phyloP scores from a whole-genome alignment of 2,888 invertebrate genomes.

The Amitus sp. region DNA sequence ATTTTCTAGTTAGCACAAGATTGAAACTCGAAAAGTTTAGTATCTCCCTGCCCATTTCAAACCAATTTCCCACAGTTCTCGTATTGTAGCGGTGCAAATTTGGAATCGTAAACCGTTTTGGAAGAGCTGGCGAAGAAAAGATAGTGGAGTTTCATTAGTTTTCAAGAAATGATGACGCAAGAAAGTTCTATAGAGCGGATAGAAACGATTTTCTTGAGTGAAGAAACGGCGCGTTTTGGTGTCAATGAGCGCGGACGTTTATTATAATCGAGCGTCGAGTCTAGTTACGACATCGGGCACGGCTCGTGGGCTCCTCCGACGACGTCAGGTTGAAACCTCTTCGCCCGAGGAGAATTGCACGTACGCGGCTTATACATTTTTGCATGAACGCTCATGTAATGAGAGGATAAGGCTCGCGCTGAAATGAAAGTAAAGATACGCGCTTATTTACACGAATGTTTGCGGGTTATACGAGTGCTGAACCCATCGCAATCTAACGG shows the following conservation, averaged over 20 bases:
- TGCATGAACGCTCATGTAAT: conserved; percentile 5
- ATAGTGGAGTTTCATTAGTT: too few relatives aligned
- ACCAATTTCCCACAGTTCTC: too few relatives aligned
- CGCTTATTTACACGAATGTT: conserved; percentile 17
- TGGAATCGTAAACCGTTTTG: too few relatives aligned
- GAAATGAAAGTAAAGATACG: conserved; percentile 20
- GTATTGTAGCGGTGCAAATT: too few relatives aligned
- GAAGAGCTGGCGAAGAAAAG: too few relatives aligned
- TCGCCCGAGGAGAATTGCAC: not conserved
- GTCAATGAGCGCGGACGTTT: conserved; percentile 1
- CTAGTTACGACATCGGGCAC: conserved; percentile 5
- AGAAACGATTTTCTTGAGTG: not conserved
- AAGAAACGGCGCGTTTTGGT: conserved; percentile 8
- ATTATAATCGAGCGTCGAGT: conserved; percentile 4
- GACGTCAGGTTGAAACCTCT: not conserved
- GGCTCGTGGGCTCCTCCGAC: conserved; percentile 5
- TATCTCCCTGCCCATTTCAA: too few relatives aligned
- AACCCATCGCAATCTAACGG: conserved; percentile 15
- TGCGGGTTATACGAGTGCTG: not conserved
- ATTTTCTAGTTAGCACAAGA: too few relatives aligned
- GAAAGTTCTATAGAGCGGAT: too few relatives aligned
- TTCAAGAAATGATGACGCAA: too few relatives aligned
- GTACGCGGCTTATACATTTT: conserved; percentile 5
- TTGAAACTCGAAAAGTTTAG: too few relatives aligned
- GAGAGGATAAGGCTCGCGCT: conserved; percentile 11